These are phyloP conservation scores for Paraescarpia echinospica DNA, from an alignment of 1,140 invertebrate species.

Conservation along the genomic window DNA sequence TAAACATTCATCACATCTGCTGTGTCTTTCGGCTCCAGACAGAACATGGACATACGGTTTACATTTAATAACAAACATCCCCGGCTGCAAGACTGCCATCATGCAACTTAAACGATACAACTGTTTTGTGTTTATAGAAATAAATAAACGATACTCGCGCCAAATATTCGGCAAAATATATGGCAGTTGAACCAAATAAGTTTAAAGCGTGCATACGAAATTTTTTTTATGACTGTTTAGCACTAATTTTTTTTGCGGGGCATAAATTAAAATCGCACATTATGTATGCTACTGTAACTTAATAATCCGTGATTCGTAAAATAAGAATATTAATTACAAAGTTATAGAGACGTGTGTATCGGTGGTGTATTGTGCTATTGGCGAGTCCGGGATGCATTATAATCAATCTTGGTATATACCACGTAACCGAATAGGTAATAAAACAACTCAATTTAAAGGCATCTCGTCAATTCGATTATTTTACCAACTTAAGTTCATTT, in stretches of 20 bases:
- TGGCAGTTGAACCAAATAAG: background rate
- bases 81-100: background rate
- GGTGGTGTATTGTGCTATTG: too few species aligned
- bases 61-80: constrained; percentile 18
- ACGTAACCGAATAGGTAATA: too few species aligned
- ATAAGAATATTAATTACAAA: background rate
- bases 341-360: too few species aligned
- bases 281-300: background rate
- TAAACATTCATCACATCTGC: constrained; percentile 22
- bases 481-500: too few species aligned
- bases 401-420: too few species aligned
- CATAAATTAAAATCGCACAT: background rate
- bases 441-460: too few species aligned
- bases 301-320: background rate
- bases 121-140: background rate
- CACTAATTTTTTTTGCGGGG: background rate
- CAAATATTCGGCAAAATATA: background rate
- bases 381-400: too few species aligned
- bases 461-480: too few species aligned
- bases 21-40: background rate
- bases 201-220: background rate
- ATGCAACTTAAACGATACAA: background rate
- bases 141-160: background rate
- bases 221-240: background rate
- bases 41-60: constrained; percentile 21